Base-by-base conservation (phyloP, 2,113 vertebrate genomes). In the Pollachius pollachius region DNA sequence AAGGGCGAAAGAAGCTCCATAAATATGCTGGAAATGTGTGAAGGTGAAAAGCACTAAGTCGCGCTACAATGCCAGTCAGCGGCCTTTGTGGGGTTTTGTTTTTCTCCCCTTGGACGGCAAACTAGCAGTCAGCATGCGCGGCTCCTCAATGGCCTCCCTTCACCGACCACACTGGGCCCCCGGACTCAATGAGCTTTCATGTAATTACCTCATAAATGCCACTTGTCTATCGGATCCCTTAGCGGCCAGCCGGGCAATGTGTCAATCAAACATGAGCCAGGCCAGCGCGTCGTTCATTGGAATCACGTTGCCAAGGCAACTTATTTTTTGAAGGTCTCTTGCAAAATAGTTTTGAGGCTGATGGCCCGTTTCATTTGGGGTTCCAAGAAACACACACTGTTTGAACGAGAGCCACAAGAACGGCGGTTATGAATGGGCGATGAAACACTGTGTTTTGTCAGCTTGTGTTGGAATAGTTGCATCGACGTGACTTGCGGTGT, bases 191-290 rank as follows among this genome's bases (percentile, higher is more conserved):
- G 72, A 81, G 82, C 78, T 72, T 85, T 89, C 82, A 82, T 91
- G 90, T 91, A 93, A 92, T 90, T 90, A 87, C 87, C 89, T 90
- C 83, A 91, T 92, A 90, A 92, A 92, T 90, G 88, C 89, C 88
- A 88, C 86, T 92, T 89, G 88, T 92, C 90, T 72, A 81, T 92
- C 90, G 91, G 77, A 64, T 71, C 63, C 73, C 67, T 83, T 62
- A 61, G 79, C 41, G 41, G 5, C 71, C 75, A 85, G 71, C 58
- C 74, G 87, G 83, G 81, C 82, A 83, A 85, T 70, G 81, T 88
- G 87, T 91, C 91, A 91, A 85, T 92, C 90, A 92, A 85, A 79
- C 65, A 73, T 27, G 70, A 87, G 80, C 67, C 73, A 81, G 23
- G 23, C 79, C 87, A 87, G 82, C 85, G 80, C 76, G 85, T 66